Evolutionary conservation across 2,797 vertebrate genomes (phyloP).

Genomic region (Gymnodraco acuticeps): DNA sequence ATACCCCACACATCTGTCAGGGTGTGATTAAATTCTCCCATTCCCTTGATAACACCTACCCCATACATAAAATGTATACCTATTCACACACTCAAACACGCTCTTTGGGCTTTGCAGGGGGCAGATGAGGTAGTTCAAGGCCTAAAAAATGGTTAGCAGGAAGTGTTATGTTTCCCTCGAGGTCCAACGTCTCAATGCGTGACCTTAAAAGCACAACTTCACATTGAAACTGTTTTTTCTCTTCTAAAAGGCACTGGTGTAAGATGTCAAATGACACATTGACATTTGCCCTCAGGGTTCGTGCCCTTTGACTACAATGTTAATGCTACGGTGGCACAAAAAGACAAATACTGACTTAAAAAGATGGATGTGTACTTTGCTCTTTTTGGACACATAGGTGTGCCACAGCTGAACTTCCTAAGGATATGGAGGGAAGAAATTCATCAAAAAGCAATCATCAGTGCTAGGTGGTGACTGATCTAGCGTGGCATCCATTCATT

Average conservation of each 20-base stretch:
- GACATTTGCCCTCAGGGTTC: constrained; percentile 37
- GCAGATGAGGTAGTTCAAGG: constrained; percentile 43
- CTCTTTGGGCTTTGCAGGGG: constrained; percentile 19
- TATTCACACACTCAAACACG: constrained; percentile 20
- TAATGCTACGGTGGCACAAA: constrained; percentile 30
- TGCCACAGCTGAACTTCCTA: constrained; percentile 40
- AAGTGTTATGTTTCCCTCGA: constrained; percentile 43
- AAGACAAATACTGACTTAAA: constrained; percentile 69
- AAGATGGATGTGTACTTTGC: constrained; percentile 46
- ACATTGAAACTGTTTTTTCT: constrained; percentile 24
- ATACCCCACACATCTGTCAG: constrained; percentile 74
- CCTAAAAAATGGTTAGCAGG: constrained; percentile 48
- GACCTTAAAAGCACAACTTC: constrained; percentile 40
- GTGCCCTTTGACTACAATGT: constrained; percentile 51
- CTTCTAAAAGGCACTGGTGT: not conserved
- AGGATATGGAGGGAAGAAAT: constrained; percentile 62
- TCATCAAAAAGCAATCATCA: constrained; percentile 80
- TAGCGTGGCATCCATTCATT: constrained; percentile 78
- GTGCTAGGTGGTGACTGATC: constrained; percentile 74
- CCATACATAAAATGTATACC: constrained; percentile 26
- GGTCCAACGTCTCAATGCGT: constrained; percentile 23
- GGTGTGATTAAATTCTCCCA: constrained; percentile 72
- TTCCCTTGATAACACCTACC: constrained; percentile 43
- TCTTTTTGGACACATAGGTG: constrained; percentile 66
- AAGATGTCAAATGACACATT: constrained; percentile 38